Evolutionary conservation across 2,797 vertebrate species (phyloP).

Genomic region (Esox lucius): DNA sequence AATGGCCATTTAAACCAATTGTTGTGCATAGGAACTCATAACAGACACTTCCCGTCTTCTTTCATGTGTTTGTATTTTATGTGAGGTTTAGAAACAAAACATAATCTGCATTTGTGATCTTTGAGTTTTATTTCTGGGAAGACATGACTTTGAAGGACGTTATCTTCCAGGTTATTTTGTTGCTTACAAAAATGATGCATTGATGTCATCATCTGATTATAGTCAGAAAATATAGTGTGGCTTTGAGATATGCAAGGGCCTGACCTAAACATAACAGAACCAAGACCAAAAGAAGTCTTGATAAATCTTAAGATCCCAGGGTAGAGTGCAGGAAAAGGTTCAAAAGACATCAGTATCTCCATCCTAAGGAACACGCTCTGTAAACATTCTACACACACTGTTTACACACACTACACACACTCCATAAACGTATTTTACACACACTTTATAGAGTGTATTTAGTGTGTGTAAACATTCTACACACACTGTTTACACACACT

Average conservation of each 20-base stretch:
- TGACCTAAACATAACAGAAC: neutral
- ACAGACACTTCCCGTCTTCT: conserved; percentile 4
- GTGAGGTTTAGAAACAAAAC: neutral
- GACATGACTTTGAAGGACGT: neutral
- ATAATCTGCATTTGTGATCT: neutral
- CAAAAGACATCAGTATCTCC: conserved; percentile 67
- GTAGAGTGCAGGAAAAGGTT: conserved; percentile 52
- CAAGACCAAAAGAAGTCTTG: neutral
- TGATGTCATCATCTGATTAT: neutral
- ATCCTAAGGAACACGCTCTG: conserved; percentile 26
- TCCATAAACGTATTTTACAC: too few relatives aligned
- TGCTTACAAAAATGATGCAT: neutral
- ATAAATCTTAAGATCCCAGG: conserved; percentile 31
- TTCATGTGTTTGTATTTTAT: neutral
- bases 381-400: neutral
- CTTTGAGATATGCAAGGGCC: neutral
- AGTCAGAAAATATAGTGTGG: neutral
- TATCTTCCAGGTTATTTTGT: neutral
- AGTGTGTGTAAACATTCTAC: too few relatives aligned
- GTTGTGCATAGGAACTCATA: conserved; percentile 42
- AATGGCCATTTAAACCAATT: conserved; percentile 64
- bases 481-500: neutral
- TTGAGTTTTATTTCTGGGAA: neutral
- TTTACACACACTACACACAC: neutral
- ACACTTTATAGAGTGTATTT: too few relatives aligned